phyloP scores from a whole-genome alignment of 2,113 vertebrate species.

The Actenoides hombroni region DNA sequence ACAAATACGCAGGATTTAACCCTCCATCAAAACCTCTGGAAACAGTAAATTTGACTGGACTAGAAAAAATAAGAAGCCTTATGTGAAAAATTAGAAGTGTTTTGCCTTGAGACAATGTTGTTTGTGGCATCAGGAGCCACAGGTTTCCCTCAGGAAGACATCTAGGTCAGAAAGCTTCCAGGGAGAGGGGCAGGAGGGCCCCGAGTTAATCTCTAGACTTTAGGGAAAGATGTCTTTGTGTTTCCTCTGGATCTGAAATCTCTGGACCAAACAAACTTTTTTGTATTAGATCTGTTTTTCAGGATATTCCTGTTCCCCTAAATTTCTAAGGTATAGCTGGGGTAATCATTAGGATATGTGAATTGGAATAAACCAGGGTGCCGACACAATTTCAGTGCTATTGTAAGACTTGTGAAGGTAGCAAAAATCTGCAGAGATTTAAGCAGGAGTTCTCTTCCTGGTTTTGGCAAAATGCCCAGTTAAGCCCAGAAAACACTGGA shows the following conservation, averaged over 20 bases:
- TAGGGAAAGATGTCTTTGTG: not conserved
- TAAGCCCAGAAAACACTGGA: not conserved
- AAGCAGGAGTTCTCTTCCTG: not conserved
- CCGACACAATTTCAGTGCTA: not conserved
- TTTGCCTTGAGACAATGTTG: not conserved
- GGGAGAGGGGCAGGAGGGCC: not conserved
- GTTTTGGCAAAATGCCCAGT: constrained; percentile 11
- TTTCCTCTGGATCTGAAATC: not conserved
- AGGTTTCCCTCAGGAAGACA: not conserved
- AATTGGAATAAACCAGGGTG: constrained; percentile 1
- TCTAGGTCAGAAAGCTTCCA: not conserved
- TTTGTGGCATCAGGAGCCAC: rapidly evolving
- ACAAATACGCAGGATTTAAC: not conserved
- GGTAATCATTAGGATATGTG: not conserved
- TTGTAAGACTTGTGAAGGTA: constrained; percentile 19
- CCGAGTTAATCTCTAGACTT: not conserved
- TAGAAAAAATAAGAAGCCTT: not conserved
- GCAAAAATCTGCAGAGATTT: not conserved
- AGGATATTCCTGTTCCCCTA: not conserved
- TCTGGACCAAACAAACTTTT: not conserved
- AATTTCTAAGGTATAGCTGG: not conserved
- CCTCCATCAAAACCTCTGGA: not conserved
- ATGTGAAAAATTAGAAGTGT: not conserved
- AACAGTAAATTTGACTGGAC: not conserved
- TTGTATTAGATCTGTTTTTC: not conserved